phyloP scores from a whole-genome alignment of 2,113 vertebrate genomes.

The Geococcyx californianus region DNA sequence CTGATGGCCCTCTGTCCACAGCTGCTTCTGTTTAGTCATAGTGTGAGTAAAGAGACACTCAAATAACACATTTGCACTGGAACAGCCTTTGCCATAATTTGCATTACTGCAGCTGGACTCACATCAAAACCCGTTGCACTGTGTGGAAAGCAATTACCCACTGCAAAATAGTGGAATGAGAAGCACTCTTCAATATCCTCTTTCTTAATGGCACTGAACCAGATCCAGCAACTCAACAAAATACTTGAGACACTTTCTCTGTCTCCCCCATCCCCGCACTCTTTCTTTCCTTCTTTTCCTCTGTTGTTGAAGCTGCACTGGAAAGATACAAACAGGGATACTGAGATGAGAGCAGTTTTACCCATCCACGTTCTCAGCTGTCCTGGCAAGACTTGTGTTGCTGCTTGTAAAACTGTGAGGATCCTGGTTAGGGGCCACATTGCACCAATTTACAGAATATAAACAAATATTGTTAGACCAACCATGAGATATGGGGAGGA shows the following conservation, averaged over 20 bases:
- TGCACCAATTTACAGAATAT: slow-evolving; percentile 45
- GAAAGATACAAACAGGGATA: background rate
- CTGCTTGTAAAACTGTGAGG: slow-evolving; percentile 42
- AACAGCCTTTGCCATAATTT: slow-evolving; percentile 67
- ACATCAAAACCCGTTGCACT: slow-evolving; percentile 70
- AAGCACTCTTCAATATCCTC: slow-evolving; percentile 53
- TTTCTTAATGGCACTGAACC: slow-evolving; percentile 58
- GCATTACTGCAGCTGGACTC: slow-evolving; percentile 72
- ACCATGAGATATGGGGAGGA: slow-evolving; percentile 18
- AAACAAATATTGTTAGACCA: slow-evolving; percentile 40
- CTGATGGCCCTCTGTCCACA: slow-evolving; percentile 75
- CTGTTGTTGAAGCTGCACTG: background rate
- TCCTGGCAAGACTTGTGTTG: background rate
- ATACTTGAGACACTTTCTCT: background rate
- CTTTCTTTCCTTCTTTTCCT: background rate
- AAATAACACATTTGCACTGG: slow-evolving; percentile 71
- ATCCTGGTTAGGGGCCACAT: slow-evolving; percentile 16
- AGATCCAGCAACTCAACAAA: slow-evolving; percentile 50
- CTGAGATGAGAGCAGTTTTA: background rate
- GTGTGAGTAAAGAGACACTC: slow-evolving; percentile 71
- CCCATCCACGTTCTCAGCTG: background rate
- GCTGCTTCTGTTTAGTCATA: slow-evolving; percentile 83
- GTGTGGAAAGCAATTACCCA: slow-evolving; percentile 69
- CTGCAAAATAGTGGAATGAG: slow-evolving; percentile 72
- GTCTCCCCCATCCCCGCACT: background rate